Evolutionary conservation across 2,888 invertebrate genomes (phyloP).

Genomic region (Apotomis betuletana): DNA sequence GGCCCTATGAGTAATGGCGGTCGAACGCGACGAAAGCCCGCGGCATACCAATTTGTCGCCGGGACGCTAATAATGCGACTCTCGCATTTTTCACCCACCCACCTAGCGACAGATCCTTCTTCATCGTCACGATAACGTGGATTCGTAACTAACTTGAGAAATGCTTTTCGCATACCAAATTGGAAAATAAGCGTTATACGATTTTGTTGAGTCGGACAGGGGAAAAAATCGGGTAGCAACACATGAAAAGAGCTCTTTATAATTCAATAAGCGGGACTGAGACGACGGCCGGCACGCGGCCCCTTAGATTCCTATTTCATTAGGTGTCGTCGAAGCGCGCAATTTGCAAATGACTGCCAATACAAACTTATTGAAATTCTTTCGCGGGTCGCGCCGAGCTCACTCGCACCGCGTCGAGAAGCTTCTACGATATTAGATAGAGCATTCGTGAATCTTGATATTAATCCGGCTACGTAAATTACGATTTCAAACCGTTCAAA

Average conservation of each 20-base stretch:
- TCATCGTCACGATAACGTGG: slow-evolving; percentile 54
- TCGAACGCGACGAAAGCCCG: slow-evolving; percentile 65
- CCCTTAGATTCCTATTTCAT: slow-evolving; percentile 77
- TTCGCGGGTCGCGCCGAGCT: slow-evolving; percentile 65
- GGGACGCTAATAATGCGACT: slow-evolving; percentile 75
- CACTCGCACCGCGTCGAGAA: slow-evolving; percentile 52
- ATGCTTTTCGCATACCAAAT: slow-evolving; percentile 33
- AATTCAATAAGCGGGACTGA: slow-evolving; percentile 69
- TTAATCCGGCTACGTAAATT: slow-evolving; percentile 18
- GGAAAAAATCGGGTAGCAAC: slow-evolving; percentile 47
- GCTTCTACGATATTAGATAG: slow-evolving; percentile 63
- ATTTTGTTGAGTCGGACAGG: slow-evolving; percentile 38
- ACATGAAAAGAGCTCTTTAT: slow-evolving; percentile 59
- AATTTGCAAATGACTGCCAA: slow-evolving; percentile 82
- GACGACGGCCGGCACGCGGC: slow-evolving; percentile 59
- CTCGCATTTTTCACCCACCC: slow-evolving; percentile 73
- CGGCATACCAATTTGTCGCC: slow-evolving; percentile 77
- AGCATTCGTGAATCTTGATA: slow-evolving; percentile 31
- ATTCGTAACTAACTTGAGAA: slow-evolving; percentile 35
- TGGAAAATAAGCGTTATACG: slow-evolving; percentile 18
- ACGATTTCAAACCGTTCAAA: slow-evolving; percentile 2
- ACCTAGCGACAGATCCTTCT: slow-evolving; percentile 65
- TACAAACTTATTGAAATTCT: slow-evolving; percentile 82
- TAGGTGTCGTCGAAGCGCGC: slow-evolving; percentile 78
- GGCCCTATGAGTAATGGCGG: slow-evolving; percentile 77